These are phyloP conservation scores for Cyphomyrus discorhynchus DNA, from an alignment of 2,113 vertebrate species.

Conservation along the genomic window DNA sequence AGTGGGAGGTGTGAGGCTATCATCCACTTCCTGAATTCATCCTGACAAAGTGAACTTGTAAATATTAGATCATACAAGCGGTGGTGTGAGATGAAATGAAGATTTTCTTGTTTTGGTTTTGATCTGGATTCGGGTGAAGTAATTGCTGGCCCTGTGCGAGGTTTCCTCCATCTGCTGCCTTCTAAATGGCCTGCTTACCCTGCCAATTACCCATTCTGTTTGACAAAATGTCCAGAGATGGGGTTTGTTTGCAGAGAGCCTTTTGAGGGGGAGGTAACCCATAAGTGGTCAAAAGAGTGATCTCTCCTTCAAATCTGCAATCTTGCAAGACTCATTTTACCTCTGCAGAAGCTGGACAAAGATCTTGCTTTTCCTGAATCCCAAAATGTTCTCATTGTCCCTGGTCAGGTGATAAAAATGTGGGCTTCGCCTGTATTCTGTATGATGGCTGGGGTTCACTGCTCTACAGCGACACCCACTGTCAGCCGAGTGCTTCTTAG, in stretches of 20 bases:
- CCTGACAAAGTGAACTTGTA: neutral
- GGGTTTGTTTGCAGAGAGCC: neutral
- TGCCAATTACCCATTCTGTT: constrained; percentile 14
- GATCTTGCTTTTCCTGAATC: neutral
- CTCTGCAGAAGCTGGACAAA: neutral
- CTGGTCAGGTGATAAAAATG: neutral
- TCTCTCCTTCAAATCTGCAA: neutral
- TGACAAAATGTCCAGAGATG: constrained; percentile 20
- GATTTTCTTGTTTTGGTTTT: constrained; percentile 14
- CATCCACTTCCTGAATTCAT: neutral
- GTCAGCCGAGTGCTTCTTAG: neutral
- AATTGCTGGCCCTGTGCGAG: constrained; percentile 26
- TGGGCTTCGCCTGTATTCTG: neutral
- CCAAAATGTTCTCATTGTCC: neutral
- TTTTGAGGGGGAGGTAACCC: neutral
- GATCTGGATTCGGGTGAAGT: constrained; percentile 14
- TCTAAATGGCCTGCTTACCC: constrained; percentile 26
- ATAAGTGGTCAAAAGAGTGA: neutral
- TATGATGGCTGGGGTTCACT: neutral
- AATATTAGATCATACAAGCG: neutral
- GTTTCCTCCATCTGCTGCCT: constrained; percentile 27
- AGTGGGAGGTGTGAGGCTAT: neutral
- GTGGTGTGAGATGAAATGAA: constrained; percentile 11
- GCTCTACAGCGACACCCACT: neutral
- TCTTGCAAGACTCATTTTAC: neutral